Evolutionary conservation across 2,888 invertebrate genomes (phyloP).

Genomic region (Mayetiola destructor): DNA sequence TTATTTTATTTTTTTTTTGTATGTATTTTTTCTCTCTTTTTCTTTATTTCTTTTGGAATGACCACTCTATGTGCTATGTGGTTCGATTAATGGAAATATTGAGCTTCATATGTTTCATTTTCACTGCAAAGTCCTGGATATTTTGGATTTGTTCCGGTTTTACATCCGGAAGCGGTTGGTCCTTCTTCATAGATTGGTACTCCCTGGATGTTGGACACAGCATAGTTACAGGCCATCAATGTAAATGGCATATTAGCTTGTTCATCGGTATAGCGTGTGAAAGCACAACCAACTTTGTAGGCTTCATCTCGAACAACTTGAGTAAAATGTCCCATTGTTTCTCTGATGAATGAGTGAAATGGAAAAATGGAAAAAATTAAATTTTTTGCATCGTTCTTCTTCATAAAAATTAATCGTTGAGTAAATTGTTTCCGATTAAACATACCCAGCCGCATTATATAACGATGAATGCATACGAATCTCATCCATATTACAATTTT

Average conservation of each 20-base stretch:
- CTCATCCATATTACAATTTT: background rate
- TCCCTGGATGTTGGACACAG: background rate
- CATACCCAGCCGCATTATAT: background rate
- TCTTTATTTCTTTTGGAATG: too few species aligned
- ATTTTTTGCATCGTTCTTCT: background rate
- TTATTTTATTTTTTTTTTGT: too few species aligned
- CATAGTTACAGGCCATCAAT: background rate
- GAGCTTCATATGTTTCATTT: background rate
- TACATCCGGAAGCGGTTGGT: background rate
- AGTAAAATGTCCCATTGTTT: conserved; percentile 16
- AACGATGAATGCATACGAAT: too few species aligned
- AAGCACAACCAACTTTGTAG: conserved; percentile 15
- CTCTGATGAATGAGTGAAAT: background rate
- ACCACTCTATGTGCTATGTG: too few species aligned
- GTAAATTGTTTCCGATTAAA: background rate
- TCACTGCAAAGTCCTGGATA: background rate
- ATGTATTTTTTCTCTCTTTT: too few species aligned
- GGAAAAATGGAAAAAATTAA: background rate
- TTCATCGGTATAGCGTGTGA: background rate
- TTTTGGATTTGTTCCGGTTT: background rate
- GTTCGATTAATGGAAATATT: too few species aligned
- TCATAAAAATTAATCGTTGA: background rate
- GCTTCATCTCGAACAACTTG: conserved; percentile 14
- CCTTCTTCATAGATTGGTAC: background rate
- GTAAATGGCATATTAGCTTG: background rate